phyloP scores from a whole-genome alignment of 1,140 invertebrate genomes.

The Papilio xuthus region DNA sequence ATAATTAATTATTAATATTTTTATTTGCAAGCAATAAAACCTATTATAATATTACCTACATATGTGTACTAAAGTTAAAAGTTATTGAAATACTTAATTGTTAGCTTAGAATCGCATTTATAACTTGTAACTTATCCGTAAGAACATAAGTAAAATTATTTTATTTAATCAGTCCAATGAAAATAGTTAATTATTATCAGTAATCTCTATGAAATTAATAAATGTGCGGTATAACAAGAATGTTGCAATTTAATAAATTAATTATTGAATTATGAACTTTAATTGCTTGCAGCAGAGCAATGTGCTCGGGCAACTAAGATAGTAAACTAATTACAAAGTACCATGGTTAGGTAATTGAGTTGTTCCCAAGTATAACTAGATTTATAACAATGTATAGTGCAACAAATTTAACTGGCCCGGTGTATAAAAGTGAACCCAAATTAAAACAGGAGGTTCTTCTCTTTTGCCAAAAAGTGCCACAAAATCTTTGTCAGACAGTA shows the following conservation, averaged over 20 bases:
- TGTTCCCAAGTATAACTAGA: not conserved
- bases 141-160: not conserved
- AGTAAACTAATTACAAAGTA: constrained; percentile 21
- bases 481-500: too few species aligned
- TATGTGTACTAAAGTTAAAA: too few species aligned
- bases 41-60: too few species aligned
- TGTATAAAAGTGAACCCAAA: not conserved
- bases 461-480: not conserved
- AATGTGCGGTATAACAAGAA: not conserved
- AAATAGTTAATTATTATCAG: not conserved
- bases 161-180: not conserved
- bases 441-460: not conserved
- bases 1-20: not conserved
- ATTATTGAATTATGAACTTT: not conserved
- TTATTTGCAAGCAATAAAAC: too few species aligned
- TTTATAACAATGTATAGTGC: not conserved
- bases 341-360: constrained; percentile 19
- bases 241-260: not conserved
- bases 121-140: not conserved
- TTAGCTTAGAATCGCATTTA: not conserved
- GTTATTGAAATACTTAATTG: too few species aligned
- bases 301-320: not conserved
- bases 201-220: not conserved
- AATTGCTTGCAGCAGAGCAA: constrained; percentile 18
- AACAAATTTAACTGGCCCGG: not conserved